Conservation (phyloP, 2,113 vertebrate genomes). For the Brachirus orientalis region DNA sequence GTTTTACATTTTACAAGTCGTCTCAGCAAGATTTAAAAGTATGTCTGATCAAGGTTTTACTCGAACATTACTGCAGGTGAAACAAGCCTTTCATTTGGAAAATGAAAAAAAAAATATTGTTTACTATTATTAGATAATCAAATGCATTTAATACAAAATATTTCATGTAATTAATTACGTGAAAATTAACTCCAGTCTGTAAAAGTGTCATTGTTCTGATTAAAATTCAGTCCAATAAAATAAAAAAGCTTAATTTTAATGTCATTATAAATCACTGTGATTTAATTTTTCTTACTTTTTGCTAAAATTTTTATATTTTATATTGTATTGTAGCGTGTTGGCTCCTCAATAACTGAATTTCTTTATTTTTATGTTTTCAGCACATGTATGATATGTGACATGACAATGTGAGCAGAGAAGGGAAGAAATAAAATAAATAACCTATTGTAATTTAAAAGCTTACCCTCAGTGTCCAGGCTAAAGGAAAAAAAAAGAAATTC, state of each 20-base stretch:
- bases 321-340: too few species aligned
- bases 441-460: slow-evolving; percentile 34
- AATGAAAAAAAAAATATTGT: not conserved
- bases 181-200: not conserved
- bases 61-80: too few species aligned
- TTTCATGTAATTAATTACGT: not conserved
- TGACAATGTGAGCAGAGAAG: not conserved
- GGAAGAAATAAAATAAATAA: slow-evolving; percentile 22
- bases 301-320: not conserved
- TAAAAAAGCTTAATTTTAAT: not conserved
- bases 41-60: slow-evolving; percentile 20
- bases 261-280: not conserved
- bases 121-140: not conserved
- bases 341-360: too few species aligned
- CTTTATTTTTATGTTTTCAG: not conserved
- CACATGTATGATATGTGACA: not conserved
- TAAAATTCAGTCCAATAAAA: not conserved
- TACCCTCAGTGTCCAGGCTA: slow-evolving; percentile 42
- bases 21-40: not conserved
- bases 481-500: slow-evolving; percentile 54
- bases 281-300: not conserved
- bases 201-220: not conserved
- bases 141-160: not conserved
- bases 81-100: slow-evolving; percentile 26
- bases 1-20: not conserved